Base-by-base conservation (phyloP, 2,797 vertebrate species). In the Dryobates pubescens region DNA sequence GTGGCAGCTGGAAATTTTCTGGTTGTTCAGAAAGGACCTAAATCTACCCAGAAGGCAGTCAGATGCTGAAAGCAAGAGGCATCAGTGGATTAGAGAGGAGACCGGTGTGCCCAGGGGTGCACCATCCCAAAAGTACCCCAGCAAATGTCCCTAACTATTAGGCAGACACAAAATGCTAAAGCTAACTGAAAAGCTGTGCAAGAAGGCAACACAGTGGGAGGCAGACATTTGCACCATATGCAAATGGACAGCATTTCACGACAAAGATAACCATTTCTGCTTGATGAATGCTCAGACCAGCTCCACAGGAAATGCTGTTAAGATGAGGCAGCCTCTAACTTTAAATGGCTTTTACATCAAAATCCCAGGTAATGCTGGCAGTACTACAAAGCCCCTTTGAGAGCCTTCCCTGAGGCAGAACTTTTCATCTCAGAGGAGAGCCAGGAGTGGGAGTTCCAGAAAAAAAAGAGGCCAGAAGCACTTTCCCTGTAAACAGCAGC, bases 331-430 rank as follows among this genome's bases (percentile, higher is more conserved):
- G 47, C 23, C 29, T 82, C 69, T 32, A 51, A 51, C 13, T 87
- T 74, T 34, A 64, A 90, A 71, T n/a, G 2, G 51, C 24, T 68
- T 71, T 38, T 71, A 58, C 30, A 45, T 71, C 89, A 67, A 70
- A 61, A 77, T 43, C 34, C 18, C 69, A 57, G 62, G 56, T 78
- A 75, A 62, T 4, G 15, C 36, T 9, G 1, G 73, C 56, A 93
- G 67, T 13, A 27, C n/a, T 67, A 88, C 63, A 93, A 90, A 89
- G 82, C 23, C 73, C 34, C 70, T 89, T 89, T 82, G 51, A 95
- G n/a, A 87, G 16, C 29, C 12, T 58, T 85, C 0, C 0, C 30
- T 26, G 26, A 88, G 34, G 32, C 65, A 95, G 56, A 87, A 81
- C 30, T 72, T n/a, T 92, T 92, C 26, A 63, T 43, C 29, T 80